Conservation (phyloP, 2,797 vertebrate genomes). For the Sebastes hopkinsi region DNA sequence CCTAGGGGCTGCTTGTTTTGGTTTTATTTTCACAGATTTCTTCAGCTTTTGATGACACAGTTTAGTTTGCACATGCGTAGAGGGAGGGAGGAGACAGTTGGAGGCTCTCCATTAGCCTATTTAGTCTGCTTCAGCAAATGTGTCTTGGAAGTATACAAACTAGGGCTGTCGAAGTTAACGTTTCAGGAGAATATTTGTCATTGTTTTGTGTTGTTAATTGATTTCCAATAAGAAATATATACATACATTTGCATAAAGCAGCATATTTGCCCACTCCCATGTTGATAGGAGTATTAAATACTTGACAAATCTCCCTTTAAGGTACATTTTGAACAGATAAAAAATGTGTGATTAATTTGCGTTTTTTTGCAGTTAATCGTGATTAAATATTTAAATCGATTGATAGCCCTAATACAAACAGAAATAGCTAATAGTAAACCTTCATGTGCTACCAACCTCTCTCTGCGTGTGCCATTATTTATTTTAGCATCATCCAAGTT, state of each 20-base stretch:
- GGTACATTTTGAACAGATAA: no score
- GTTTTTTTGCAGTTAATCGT: no score
- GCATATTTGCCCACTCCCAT: no score
- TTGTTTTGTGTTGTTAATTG: no score
- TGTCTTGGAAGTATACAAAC: neutral
- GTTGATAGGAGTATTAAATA: no score
- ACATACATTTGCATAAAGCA: no score
- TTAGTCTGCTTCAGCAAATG: conserved; percentile 11
- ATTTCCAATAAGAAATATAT: no score
- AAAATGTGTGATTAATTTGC: no score
- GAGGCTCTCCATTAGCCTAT: conserved; percentile 4
- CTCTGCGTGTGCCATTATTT: neutral
- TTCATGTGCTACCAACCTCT: neutral
- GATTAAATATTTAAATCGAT: no score
- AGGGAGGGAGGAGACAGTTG: neutral
- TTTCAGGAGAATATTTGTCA: no score
- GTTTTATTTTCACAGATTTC: neutral
- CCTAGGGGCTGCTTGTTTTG: neutral
- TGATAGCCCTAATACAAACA: neutral
- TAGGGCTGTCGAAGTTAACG: no score
- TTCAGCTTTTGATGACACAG: neutral
- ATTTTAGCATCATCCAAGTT: neutral
- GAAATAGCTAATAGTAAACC: neutral
- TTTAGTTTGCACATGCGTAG: neutral
- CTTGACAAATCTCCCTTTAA: no score